Conservation (phyloP, 2,888 invertebrate species). For the Cosmorhoe ocellata region DNA sequence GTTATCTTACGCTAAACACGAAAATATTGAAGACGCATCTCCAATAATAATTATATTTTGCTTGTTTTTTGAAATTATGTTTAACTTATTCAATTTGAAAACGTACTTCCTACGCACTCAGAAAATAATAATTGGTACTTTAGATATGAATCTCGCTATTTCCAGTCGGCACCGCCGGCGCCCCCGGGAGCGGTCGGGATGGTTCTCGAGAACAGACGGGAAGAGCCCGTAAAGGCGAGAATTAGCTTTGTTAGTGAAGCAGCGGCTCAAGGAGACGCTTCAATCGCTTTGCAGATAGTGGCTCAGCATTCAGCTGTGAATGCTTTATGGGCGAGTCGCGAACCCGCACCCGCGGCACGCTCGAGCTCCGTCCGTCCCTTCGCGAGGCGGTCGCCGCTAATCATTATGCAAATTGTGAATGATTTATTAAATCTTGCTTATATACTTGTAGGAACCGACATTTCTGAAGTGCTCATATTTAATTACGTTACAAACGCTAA, state of each 20-base stretch:
- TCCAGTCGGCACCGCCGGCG: background rate
- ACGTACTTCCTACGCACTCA: slow-evolving; percentile 2
- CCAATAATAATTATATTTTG: too few relatives aligned
- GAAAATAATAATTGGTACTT: slow-evolving; percentile 20
- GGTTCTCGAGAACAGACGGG: background rate
- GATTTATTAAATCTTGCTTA: too few relatives aligned
- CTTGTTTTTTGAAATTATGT: too few relatives aligned
- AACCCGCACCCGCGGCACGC: background rate
- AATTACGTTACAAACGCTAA: too few relatives aligned
- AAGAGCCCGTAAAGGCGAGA: slow-evolving; percentile 5
- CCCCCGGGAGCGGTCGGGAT: background rate
- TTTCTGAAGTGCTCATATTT: too few relatives aligned
- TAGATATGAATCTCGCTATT: slow-evolving; percentile 8
- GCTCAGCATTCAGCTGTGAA: slow-evolving; percentile 8
- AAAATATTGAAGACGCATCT: too few relatives aligned
- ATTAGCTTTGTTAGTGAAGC: slow-evolving; percentile 19
- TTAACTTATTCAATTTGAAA: slow-evolving; percentile 2
- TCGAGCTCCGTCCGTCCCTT: too few relatives aligned
- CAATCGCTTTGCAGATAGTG: slow-evolving; percentile 16
- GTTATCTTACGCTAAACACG: too few relatives aligned
- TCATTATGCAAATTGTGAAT: too few relatives aligned
- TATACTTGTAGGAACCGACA: too few relatives aligned
- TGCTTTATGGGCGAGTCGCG: slow-evolving; percentile 9
- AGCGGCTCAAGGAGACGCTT: slow-evolving; percentile 12
- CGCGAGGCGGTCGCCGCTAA: too few relatives aligned